Base-by-base conservation (phyloP, 2,113 vertebrate genomes). In the Trichomycterus rosablanca region DNA sequence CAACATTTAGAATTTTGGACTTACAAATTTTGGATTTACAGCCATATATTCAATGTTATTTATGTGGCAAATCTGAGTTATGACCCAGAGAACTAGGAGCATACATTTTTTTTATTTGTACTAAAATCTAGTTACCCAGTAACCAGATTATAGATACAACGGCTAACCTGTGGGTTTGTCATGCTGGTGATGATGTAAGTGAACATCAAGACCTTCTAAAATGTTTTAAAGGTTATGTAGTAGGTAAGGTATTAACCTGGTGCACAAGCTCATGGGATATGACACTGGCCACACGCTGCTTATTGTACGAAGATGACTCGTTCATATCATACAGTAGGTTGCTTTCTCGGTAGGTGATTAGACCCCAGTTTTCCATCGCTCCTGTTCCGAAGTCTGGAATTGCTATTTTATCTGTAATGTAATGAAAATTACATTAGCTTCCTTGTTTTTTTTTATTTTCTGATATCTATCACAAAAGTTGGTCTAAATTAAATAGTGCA, bases 321-420 rank as follows among this genome's bases (percentile, higher is more conserved):
- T 69, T 0, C 2, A 84, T 78, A 72, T 99, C 95, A 8, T 89
- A 99, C 32, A 99, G 84, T 63, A 99, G 78, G 74, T 96, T 98
- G 14, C 88, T 93, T 78, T 99, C 96, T 74, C 96, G 80, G 81
- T 94, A 99, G 28, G 96, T 99, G 80, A 98, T 83, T 34, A 98
- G 86, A 0, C 96, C 96, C 96, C 96, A 99, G 86, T 99, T 99
- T 75, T 99, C 96, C 96, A 99, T 98, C 18, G 96, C 96, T 14
- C 96, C 96, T 0, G 95, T 98, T 7, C 96, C 96, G 16, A 98
- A 98, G 76, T 99, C 93, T 75, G 96, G 96, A 75, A 99, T 99
- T 66, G 96, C 96, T 26, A 99, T 98, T 85, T 95, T 81, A 84
- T 99, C 96, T 99, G 63, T 1, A 78, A 73, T 16, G 43, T n/a